Evolutionary conservation across 2,797 vertebrate genomes (phyloP).

Genomic region (Chelonia mydas): DNA sequence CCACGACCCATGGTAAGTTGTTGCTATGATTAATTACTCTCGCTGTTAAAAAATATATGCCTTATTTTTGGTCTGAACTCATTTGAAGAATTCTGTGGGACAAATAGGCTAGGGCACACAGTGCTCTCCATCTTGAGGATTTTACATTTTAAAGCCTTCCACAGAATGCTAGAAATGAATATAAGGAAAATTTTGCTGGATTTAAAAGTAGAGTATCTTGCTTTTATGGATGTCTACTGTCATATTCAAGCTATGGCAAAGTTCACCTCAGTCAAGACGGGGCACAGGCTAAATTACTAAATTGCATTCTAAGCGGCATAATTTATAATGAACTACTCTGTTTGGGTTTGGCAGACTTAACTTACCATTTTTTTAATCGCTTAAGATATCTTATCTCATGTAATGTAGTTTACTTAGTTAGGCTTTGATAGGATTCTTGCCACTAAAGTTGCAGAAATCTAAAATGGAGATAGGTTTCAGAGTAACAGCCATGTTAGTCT

Average conservation of each 20-base stretch:
- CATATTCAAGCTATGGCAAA: background rate
- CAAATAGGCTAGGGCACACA: background rate
- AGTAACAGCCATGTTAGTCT: too few species aligned
- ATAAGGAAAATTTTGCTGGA: background rate
- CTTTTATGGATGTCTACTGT: background rate
- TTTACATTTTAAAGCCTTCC: background rate
- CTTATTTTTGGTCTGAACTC: too few species aligned
- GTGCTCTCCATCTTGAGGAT: background rate
- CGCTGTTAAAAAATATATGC: too few species aligned
- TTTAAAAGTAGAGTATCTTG: background rate
- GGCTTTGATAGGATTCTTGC: slow-evolving; percentile 12
- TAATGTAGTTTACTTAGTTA: background rate
- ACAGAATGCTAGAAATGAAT: background rate
- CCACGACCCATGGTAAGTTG: too few species aligned
- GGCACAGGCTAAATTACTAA: background rate
- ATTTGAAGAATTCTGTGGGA: background rate
- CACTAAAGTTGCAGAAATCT: background rate
- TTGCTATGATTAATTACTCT: too few species aligned
- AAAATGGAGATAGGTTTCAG: background rate
- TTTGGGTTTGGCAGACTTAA: background rate
- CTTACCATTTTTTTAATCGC: background rate
- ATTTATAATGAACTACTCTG: background rate
- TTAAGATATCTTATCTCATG: background rate
- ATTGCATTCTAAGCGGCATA: background rate
- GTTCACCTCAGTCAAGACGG: background rate